A percentile compares a stretch with the other conserved stretches of the same genome.
These are phyloP conservation scores for Anguilla japonica DNA, from an alignment of 2,113 vertebrate species.

Conservation along the genomic window DNA sequence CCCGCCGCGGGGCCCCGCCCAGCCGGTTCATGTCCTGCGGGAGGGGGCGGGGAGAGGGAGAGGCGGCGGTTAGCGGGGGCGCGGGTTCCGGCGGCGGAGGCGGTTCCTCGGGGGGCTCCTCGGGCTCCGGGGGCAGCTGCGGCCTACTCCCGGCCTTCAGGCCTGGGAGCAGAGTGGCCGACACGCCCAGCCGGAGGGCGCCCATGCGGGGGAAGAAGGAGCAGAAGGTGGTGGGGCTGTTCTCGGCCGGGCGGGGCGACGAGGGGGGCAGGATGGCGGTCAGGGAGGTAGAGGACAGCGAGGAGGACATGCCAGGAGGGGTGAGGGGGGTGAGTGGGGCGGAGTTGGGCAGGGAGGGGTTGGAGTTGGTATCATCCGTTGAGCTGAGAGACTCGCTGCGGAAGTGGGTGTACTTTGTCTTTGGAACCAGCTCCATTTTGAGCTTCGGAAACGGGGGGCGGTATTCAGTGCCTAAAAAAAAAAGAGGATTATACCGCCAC, in stretches of 20 bases:
- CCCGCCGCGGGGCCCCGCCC: constrained; percentile 85
- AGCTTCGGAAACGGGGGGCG: constrained; percentile 26
- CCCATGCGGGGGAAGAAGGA: constrained; percentile 95
- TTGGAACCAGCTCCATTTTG: constrained; percentile 87
- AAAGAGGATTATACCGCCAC: not conserved
- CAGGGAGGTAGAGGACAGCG: constrained; percentile 82
- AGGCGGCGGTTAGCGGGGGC: constrained; percentile 62
- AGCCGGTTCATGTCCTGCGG: constrained; percentile 99
- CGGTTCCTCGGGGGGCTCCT: constrained; percentile 52
- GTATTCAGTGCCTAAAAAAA: not conserved
- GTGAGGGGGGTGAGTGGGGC: constrained; percentile 67
- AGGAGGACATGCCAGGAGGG: constrained; percentile 66
- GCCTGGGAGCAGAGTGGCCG: constrained; percentile 73
- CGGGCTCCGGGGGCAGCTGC: constrained; percentile 42
- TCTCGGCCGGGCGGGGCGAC: constrained; percentile 66
- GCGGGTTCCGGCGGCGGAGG: not conserved
- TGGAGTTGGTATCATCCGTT: constrained; percentile 67
- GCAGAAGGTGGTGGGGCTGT: constrained; percentile 91
- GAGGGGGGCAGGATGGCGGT: constrained; percentile 72
- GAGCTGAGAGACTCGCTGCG: constrained; percentile 88
- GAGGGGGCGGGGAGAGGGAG: constrained; percentile 74
- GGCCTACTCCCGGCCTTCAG: constrained; percentile 61
- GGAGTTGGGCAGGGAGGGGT: constrained; percentile 68
- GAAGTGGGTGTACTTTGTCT: constrained; percentile 91
- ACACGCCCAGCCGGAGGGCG: constrained; percentile 84